phyloP scores from a whole-genome alignment of 2,888 invertebrate species.

The Holacanthella duospinosa region DNA sequence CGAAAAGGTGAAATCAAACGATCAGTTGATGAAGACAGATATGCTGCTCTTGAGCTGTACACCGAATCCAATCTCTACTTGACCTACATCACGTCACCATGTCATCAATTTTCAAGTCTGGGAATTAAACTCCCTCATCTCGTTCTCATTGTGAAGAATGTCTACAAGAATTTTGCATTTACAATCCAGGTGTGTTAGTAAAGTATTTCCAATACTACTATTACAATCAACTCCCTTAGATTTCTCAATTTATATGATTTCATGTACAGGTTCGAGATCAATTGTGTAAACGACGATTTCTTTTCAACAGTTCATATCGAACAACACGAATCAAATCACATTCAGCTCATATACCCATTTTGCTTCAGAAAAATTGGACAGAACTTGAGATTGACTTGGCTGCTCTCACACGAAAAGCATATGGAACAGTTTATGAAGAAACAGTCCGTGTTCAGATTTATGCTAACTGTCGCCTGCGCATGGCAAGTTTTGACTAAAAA shows the following conservation, averaged over 20 bases:
- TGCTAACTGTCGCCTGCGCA: slow-evolving; percentile 1
- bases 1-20: neutral
- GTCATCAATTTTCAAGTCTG: slow-evolving; percentile 1
- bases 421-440: neutral
- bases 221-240: neutral
- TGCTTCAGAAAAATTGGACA: slow-evolving; percentile 1
- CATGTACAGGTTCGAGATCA: slow-evolving; percentile 1
- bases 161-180: neutral
- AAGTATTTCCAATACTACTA: neutral
- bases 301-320: neutral
- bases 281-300: slow-evolving; percentile 1
- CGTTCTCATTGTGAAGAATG: neutral
- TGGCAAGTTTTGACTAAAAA: neutral
- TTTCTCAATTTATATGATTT: neutral
- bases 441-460: slow-evolving; percentile 5
- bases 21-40: neutral
- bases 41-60: neutral
- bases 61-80: neutral
- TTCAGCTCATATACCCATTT: neutral
- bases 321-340: neutral
- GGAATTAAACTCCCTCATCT: slow-evolving; percentile 4
- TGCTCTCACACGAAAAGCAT: neutral
- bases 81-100: slow-evolving; percentile 3
- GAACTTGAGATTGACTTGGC: neutral
- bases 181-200: neutral